Percentiles rank a stretch among this genome's conserved stretches.
phyloP scores from a whole-genome alignment of 2,888 invertebrate genomes.

The Erebia epiphron region DNA sequence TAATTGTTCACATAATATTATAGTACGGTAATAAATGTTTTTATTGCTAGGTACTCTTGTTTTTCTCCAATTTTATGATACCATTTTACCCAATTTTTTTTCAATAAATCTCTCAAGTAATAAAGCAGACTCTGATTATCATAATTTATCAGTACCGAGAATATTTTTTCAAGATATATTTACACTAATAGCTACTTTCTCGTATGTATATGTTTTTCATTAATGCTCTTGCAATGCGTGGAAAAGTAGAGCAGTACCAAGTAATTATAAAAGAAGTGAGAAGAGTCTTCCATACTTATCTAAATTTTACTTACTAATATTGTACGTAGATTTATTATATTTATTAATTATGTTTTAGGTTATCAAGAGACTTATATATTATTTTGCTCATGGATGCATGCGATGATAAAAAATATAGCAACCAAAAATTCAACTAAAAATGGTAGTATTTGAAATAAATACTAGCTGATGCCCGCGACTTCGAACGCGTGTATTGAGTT shows the following conservation, averaged over 20 bases:
- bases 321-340: background rate
- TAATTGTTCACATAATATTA: background rate
- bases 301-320: background rate
- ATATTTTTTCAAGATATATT: no score
- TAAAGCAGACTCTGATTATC: no score
- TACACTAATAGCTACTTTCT: no score
- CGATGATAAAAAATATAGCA: background rate
- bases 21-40: constrained; percentile 37
- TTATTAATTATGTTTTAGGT: background rate
- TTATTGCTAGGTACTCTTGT: constrained; percentile 44
- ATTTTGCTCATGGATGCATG: background rate
- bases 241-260: no score
- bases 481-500: no score
- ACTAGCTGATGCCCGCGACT: no score
- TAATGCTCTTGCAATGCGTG: no score
- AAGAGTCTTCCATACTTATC: no score
- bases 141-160: no score
- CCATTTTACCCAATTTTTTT: background rate
- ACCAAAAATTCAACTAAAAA: background rate
- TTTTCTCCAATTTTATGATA: constrained; percentile 50
- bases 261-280: no score
- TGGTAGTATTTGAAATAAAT: background rate
- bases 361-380: background rate
- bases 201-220: no score
- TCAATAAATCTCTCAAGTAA: background rate